Conservation (phyloP, 2,113 vertebrate genomes). For the Heteronetta atricapilla region DNA sequence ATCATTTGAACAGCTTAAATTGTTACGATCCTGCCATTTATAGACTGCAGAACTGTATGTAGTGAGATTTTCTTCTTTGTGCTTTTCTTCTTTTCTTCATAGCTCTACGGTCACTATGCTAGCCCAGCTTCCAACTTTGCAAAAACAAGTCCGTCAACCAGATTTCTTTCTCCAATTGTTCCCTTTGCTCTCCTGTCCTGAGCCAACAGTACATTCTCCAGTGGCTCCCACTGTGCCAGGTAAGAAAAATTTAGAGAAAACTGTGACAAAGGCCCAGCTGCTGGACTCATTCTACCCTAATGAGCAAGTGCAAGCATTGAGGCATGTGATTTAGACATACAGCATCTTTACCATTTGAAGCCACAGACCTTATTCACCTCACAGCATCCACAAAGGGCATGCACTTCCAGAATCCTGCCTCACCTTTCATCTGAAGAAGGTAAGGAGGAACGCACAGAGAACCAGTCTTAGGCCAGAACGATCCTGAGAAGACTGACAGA, state of each 20-base stretch:
- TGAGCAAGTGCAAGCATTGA: neutral
- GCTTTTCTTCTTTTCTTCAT: neutral
- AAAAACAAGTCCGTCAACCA: neutral
- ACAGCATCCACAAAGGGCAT: conserved; percentile 41
- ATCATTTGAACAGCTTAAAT: neutral
- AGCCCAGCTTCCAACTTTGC: neutral
- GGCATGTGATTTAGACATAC: neutral
- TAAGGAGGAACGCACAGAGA: conserved; percentile 41
- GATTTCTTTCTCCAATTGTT: neutral
- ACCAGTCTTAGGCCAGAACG: conserved; percentile 43
- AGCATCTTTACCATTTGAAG: neutral
- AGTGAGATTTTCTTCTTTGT: neutral
- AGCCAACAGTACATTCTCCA: neutral
- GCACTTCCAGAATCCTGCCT: conserved; percentile 49
- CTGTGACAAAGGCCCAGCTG: neutral
- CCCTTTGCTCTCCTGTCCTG: neutral
- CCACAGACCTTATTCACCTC: neutral
- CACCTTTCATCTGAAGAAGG: conserved; percentile 34
- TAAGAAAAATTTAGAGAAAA: neutral
- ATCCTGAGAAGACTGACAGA: conserved; percentile 44
- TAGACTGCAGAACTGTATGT: neutral
- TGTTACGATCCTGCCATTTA: neutral
- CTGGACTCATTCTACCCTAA: neutral
- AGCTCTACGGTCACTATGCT: neutral
- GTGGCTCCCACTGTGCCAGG: neutral